Evolutionary conservation across 2,888 invertebrate species (phyloP), one percentile per base, ranked within the genome.

Genomic region (Prosopocoilus inquinatus): DNA sequence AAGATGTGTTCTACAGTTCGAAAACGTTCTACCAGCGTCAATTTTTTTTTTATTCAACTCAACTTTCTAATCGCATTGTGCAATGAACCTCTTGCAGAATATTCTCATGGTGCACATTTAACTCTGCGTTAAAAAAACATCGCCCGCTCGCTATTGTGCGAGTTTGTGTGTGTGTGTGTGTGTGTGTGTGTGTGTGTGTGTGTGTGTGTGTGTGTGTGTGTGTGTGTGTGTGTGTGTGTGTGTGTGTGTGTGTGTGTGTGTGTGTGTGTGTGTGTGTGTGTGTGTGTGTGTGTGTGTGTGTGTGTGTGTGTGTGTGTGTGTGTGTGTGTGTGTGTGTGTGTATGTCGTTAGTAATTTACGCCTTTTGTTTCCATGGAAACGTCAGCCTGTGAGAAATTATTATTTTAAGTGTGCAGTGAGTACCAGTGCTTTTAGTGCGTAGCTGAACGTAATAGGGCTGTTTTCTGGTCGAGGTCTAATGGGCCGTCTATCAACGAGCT

Each of bases 401-500:
- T 46, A 47, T 13, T 35, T 47, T 47, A 47, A 47, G 32, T 34
- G 34, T 34, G 47, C 34, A 47, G 34, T 47, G 28, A 34, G 32
- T n/a, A 9, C 33, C 33, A 46, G 46, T 47, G 47, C 47, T 47
- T 34, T 47, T 47, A 47, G 47, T 47, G 47, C 34, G 47, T 47
- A 41, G 41, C 41, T 41, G 41, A 47, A 53, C 47, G 47, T 53
- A 53, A 47, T 41, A 47, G 16, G 41, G 41, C 53, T 39, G 39
- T 52, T 36, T 53, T 53, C 53, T 53, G 47, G 47, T 41, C 53
- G 41, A 9, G 41, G 41, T 41, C 41, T 41, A 41, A 41, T 41
- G 41, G 41, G 41, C 41, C 41, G 41, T 41, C 41, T 13, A 41
- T 41, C 41, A 41, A 41, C 15, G 16, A 15, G n/a, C 41, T 41